Evolutionary conservation across 2,888 invertebrate species (phyloP).

Genomic region (Chromoteleia sp.): DNA sequence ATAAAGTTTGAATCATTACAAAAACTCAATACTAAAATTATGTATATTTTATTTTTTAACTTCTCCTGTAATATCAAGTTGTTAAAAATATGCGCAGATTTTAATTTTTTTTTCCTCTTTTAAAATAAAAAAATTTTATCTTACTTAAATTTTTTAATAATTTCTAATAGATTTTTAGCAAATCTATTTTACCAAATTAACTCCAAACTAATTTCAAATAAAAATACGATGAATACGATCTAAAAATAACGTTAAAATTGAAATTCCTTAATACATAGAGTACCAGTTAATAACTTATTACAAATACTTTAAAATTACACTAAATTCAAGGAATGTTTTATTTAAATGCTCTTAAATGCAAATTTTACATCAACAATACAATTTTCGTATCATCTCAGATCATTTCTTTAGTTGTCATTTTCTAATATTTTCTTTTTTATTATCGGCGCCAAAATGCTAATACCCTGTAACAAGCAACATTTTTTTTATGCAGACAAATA

Average conservation of each 20-base stretch:
- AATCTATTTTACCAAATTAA: too few species aligned
- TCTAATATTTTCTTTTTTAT: not conserved
- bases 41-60: not conserved
- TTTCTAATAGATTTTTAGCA: too few species aligned
- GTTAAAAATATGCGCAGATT: too few species aligned
- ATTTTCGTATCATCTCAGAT: not conserved
- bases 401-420: not conserved
- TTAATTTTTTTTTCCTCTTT: too few species aligned
- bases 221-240: too few species aligned
- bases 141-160: too few species aligned
- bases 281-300: not conserved
- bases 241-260: too few species aligned
- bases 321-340: not conserved
- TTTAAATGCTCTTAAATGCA: not conserved
- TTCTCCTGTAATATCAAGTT: not conserved
- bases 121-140: too few species aligned
- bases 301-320: not conserved
- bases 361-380: not conserved
- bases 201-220: too few species aligned
- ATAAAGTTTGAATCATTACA: slow-evolving; percentile 3
- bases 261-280: too few species aligned
- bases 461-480: slow-evolving; percentile 11
- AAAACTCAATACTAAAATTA: not conserved
- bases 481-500: not conserved
- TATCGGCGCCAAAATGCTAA: slow-evolving; percentile 3